Evolutionary conservation across 1,140 invertebrate species (phyloP).

Genomic region (Lordiphosa collinella): DNA sequence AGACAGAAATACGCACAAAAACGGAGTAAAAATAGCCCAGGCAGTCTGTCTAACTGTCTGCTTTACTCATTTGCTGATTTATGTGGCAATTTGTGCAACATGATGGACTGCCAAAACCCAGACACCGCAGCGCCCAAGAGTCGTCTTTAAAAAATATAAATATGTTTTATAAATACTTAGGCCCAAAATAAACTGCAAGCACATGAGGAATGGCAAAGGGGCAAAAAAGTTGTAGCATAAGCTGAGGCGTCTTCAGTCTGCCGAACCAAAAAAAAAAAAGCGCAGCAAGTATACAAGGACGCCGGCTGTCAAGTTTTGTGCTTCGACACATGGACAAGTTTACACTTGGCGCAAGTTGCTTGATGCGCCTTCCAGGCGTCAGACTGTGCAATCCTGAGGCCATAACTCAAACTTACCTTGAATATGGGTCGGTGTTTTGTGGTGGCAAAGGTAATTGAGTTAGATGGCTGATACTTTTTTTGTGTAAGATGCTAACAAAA

Average conservation of each 20-base stretch:
- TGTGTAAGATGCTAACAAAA: not conserved
- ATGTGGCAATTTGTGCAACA: constrained; percentile 64
- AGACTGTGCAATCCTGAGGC: constrained; percentile 37
- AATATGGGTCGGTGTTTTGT: not conserved
- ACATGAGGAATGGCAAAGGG: constrained; percentile 6
- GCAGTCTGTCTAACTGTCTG: constrained; percentile 3
- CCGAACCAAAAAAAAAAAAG: constrained; percentile 5
- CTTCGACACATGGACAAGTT: constrained; percentile 26
- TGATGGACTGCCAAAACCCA: constrained; percentile 43
- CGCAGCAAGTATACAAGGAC: constrained; percentile 29
- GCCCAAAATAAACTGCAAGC: constrained; percentile 25
- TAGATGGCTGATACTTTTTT: constrained; percentile 2
- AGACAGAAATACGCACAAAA: constrained; percentile 34
- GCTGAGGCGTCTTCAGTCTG: constrained; percentile 40
- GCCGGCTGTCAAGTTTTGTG: constrained; percentile 41
- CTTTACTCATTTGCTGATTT: constrained; percentile 63
- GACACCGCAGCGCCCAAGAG: constrained; percentile 13
- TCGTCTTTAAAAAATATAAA: constrained; percentile 12
- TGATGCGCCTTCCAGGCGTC: constrained; percentile 27
- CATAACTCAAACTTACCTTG: constrained; percentile 46
- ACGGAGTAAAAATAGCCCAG: constrained; percentile 43
- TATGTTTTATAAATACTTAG: constrained; percentile 22
- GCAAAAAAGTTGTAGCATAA: constrained; percentile 51
- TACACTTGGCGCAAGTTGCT: constrained; percentile 24
- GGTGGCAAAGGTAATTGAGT: constrained; percentile 7